Base-by-base conservation (phyloP, 2,888 invertebrate genomes). In the Mylabris sibirica region DNA sequence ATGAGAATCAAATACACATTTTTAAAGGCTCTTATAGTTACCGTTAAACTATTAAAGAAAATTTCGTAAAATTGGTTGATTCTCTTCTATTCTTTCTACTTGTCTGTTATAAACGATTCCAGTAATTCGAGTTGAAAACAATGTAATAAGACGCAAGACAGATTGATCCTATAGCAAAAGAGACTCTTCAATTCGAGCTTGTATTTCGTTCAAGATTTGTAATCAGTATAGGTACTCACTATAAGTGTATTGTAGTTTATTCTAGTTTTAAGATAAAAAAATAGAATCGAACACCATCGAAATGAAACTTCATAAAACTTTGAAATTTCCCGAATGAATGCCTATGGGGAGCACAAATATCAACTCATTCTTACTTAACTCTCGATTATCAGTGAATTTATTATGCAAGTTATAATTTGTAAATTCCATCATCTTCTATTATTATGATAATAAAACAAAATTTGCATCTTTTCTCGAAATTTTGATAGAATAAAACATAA, bases 1-100 rank as follows among this genome's bases (percentile, higher is more conserved):
- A 78, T 77, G 78, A 78, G 77, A 81, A 78, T 80, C 79, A 79
- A 81, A 81, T 79, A 76, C 76, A 6, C 5, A 30, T 76, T 78
- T 79, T 78, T 79, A 79, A 78, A 79, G 76, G 1, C 73, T 76
- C 72, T 72, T 68, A n/a, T n/a, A 76, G 72, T 73, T 74, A 70
- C 61, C 70, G 72, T 35, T 3, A 34, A 38, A 38, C 20, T 60
- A 60, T 60, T 38, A 60, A 34, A 11, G n/a, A 14, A 17, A 34
- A 20, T 60, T n/a, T 24, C 4, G 9, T 3, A n/a, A 30, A 38
- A n/a, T 17, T 17, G n/a, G 14, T 20, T 60, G 14, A n/a, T 60
- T 17, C 60, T 20, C 2, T 26, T 9, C 9, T 22, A 26, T 22
- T n/a, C 3, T n/a, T 30, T 30, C 20, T 59, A 20, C 4, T 24